These are phyloP conservation scores for Diplogasteroides magnus DNA, from an alignment of 1,140 invertebrate species.

Conservation along the genomic window DNA sequence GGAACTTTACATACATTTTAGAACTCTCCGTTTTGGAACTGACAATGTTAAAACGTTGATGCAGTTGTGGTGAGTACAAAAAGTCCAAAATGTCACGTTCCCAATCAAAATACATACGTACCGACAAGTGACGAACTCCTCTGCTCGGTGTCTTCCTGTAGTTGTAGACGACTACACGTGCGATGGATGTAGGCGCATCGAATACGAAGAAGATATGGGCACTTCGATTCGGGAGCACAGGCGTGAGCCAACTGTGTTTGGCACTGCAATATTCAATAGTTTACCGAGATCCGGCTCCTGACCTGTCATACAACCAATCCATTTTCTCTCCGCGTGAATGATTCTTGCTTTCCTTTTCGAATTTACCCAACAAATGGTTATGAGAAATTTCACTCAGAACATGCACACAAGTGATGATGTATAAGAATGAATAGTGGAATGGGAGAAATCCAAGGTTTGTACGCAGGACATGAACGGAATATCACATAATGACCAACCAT, in stretches of 20 bases:
- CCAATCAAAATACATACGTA: too few relatives aligned
- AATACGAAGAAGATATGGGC: slow-evolving; percentile 74
- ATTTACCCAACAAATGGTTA: background rate
- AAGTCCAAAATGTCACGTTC: too few relatives aligned
- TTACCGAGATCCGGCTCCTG: too few relatives aligned
- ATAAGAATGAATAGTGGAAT: background rate
- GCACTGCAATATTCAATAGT: slow-evolving; percentile 56
- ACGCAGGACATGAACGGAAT: too few relatives aligned
- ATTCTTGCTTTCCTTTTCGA: too few relatives aligned
- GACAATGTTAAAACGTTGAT: background rate
- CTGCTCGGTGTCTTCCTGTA: slow-evolving; percentile 72
- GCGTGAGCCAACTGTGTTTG: slow-evolving; percentile 73
- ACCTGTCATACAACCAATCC: background rate
- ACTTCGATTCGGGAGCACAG: slow-evolving; percentile 66
- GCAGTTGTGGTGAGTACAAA: background rate
- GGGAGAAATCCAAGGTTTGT: too few relatives aligned
- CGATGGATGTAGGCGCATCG: slow-evolving; percentile 69
- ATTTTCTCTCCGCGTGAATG: background rate
- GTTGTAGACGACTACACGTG: slow-evolving; percentile 76
- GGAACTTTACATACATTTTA: background rate
- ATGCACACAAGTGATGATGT: background rate
- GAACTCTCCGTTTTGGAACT: background rate
- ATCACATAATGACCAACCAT: too few relatives aligned
- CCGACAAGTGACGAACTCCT: slow-evolving; percentile 75
- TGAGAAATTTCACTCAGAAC: background rate